Evolutionary conservation across 2,113 vertebrate species (phyloP).

Genomic region (Ovis canadensis): DNA sequence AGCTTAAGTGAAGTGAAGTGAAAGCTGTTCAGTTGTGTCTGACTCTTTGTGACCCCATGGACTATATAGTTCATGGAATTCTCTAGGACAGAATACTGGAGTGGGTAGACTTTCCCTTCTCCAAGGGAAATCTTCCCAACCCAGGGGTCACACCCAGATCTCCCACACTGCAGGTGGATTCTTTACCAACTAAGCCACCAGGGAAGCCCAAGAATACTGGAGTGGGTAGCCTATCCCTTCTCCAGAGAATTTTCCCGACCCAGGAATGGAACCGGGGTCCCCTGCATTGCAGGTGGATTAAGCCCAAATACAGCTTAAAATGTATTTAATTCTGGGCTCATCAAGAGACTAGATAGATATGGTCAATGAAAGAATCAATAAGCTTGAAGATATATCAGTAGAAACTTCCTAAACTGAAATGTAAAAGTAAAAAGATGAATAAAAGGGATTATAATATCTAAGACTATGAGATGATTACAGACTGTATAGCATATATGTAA

Average conservation of each 20-base stretch:
- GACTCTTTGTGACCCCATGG: background rate
- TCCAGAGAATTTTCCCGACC: background rate
- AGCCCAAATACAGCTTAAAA: background rate
- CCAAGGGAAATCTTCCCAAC: background rate
- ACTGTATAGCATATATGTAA: background rate
- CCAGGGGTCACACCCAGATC: background rate
- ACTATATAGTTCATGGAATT: background rate
- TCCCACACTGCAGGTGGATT: background rate
- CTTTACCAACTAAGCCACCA: background rate
- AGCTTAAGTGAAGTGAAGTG: background rate
- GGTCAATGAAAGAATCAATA: background rate
- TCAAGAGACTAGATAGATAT: background rate
- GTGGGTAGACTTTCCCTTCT: background rate
- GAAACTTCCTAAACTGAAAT: background rate
- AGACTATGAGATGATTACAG: background rate
- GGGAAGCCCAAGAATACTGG: background rate
- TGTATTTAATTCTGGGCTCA: background rate
- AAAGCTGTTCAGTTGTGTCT: accelerated
- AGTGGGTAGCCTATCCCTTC: background rate
- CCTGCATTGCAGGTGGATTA: background rate
- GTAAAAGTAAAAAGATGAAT: background rate
- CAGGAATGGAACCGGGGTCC: background rate
- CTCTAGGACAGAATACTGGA: background rate
- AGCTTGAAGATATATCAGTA: background rate
- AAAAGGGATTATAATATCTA: background rate